Evolutionary conservation across 2,113 vertebrate species (phyloP), one percentile per base, ranked within the genome.

Genomic region (Oxygymnocypris stewartii): DNA sequence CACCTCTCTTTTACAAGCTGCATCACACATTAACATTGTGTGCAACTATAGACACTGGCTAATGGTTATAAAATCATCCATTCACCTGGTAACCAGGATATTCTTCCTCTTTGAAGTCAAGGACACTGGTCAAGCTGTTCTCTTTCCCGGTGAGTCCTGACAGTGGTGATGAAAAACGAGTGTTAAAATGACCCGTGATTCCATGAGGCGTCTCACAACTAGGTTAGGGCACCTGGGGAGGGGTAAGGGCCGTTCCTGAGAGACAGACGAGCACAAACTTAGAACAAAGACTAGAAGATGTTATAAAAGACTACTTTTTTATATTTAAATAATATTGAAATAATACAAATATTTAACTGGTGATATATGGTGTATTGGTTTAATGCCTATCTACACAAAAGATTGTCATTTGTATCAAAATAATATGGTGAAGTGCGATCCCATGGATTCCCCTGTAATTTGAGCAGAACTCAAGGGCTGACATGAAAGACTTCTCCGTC

Each of bases 151-250:
- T 49, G 87, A 87, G 84, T 87, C 75, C 23, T 75, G n/a, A 37
- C 74, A 79, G 42, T 85, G 86, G 42, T 61, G 76, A 63, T 89
- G 84, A 92, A 86, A 91, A 89, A 90, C 81, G 65, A 69, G 67
- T 44, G 59, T 47, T 74, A 74, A 79, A 86, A 37, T 71, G 82
- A 69, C 84, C 37, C 2, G 16, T 25, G 23, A 69, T 82, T 79
- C 81, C 74, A 77, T 57, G 84, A 47, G 63, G 54, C 59, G 12
- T 84, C 76, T 86, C 82, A 84, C 85, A 91, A 89, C 87, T 92
- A 85, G 88, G 90, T 87, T 88, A 89, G 80, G 31, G 74, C 88
- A 84, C 80, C 40, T 75, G 49, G 74, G 63, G 79, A 84, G n/a
- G 23, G 69, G 80, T 40, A 54, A 59, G 35, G 71, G 74, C 12